Percentiles rank a stretch among this genome's conserved stretches.
phyloP scores from a whole-genome alignment of 2,888 invertebrate genomes.

The Glyphotaelius pellucidus region DNA sequence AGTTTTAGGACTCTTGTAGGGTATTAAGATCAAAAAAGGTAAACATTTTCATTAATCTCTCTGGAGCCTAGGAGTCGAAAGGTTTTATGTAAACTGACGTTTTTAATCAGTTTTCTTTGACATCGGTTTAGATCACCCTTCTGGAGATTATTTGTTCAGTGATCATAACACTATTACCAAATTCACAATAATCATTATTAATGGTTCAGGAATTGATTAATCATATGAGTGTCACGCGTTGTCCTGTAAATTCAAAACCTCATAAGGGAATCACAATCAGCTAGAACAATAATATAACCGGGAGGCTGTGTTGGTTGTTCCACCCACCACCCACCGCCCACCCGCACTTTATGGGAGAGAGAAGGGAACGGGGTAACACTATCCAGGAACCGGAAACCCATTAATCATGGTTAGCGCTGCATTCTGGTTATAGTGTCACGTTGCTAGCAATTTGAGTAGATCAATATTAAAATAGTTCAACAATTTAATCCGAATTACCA shows the following conservation, averaged over 20 bases:
- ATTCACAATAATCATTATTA: neutral
- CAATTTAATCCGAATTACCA: neutral
- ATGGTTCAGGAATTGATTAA: constrained; percentile 43
- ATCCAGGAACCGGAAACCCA: constrained; percentile 36
- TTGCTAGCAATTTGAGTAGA: neutral
- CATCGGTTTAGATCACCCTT: neutral
- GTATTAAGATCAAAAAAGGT: neutral
- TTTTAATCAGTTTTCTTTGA: neutral
- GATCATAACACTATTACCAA: neutral
- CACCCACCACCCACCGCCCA: neutral
- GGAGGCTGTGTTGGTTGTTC: neutral
- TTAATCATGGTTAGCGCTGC: constrained; percentile 35
- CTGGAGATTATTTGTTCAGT: neutral
- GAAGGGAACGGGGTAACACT: neutral
- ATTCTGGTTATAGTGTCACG: constrained; percentile 20
- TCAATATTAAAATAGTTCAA: neutral
- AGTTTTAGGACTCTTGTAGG: no score
- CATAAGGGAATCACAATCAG: constrained; percentile 24
- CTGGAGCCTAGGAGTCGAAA: neutral
- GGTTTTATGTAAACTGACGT: neutral
- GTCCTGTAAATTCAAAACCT: neutral
- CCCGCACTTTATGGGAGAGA: neutral
- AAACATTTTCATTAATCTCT: no score
- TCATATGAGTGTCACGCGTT: constrained; percentile 27
- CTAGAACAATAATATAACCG: neutral